A percentile compares a stretch with the other conserved stretches of the same genome.
phyloP scores from a whole-genome alignment of 2,113 vertebrate genomes.

The Paratilapia polleni region DNA sequence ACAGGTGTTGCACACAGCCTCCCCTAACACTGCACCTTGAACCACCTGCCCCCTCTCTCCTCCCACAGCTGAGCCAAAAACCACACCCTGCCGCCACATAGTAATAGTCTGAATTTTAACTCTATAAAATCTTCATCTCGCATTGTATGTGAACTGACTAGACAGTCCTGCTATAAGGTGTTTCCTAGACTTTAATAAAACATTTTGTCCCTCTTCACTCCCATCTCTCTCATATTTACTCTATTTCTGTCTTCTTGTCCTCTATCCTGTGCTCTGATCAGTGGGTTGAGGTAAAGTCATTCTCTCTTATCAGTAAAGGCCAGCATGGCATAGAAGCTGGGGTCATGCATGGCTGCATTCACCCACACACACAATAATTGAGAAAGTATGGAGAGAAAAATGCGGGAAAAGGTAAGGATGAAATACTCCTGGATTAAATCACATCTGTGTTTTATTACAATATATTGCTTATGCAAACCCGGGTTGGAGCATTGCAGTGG shows the following conservation, averaged over 20 bases:
- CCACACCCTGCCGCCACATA: too few species aligned
- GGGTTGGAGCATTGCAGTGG: too few species aligned
- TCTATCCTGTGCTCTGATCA: slow-evolving; percentile 10
- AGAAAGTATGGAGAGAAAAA: background rate
- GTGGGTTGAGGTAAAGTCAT: slow-evolving; percentile 15
- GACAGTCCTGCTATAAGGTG: background rate
- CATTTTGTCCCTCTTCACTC: background rate
- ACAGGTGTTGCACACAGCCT: too few species aligned
- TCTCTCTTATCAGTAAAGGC: slow-evolving; percentile 32
- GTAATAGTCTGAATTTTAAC: too few species aligned
- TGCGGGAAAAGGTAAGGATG: background rate
- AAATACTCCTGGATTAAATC: too few species aligned
- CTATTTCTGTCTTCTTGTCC: background rate
- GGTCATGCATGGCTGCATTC: slow-evolving; percentile 11
- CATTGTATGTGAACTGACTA: background rate
- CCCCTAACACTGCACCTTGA: too few species aligned
- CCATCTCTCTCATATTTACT: slow-evolving; percentile 22
- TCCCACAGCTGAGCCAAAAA: too few species aligned
- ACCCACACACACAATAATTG: background rate
- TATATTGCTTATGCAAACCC: background rate
- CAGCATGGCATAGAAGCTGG: background rate
- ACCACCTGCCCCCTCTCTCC: too few species aligned
- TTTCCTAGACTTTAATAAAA: slow-evolving; percentile 13
- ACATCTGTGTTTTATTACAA: background rate
- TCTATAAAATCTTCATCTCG: background rate